Percentiles rank a stretch among this genome's conserved stretches.
Evolutionary conservation across 2,113 vertebrate species (phyloP).

Genomic region (Hassar affinis): DNA sequence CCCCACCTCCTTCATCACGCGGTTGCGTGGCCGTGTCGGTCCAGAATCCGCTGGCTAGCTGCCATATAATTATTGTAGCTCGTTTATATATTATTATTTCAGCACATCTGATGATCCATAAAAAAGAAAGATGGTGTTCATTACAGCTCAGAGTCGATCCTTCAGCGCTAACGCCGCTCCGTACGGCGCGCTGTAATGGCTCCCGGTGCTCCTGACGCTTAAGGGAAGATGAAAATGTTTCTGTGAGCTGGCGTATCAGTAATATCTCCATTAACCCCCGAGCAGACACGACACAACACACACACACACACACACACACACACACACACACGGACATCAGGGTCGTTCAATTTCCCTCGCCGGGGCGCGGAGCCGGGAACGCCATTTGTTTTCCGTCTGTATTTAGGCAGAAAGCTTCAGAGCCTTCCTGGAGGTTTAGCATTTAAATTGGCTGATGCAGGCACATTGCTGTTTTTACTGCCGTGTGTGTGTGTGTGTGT

Average conservation of each 20-base stretch:
- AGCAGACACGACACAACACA: constrained; percentile 54
- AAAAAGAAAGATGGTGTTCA: constrained; percentile 33
- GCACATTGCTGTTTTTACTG: constrained; percentile 68
- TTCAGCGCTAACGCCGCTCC: constrained; percentile 23
- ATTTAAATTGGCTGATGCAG: constrained; percentile 74
- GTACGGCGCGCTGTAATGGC: background rate
- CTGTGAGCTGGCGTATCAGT: constrained; percentile 58
- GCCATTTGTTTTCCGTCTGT: constrained; percentile 80
- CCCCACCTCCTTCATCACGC: background rate
- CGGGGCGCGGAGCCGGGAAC: constrained; percentile 73
- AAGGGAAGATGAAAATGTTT: constrained; percentile 35
- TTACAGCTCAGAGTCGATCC: constrained; percentile 23
- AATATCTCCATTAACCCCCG: constrained; percentile 71
- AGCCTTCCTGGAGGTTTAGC: constrained; percentile 70
- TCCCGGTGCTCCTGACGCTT: background rate
- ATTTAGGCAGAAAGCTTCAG: constrained; percentile 69
- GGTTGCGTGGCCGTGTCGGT: background rate
- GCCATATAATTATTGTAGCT: constrained; percentile 26
- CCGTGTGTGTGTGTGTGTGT: background rate
- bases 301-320: too few species aligned
- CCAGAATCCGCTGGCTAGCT: background rate
- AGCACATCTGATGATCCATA: constrained; percentile 27
- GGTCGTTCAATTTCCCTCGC: constrained; percentile 78
- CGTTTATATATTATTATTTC: constrained; percentile 29
- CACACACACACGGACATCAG: constrained; percentile 65